A percentile compares a stretch with the other conserved stretches of the same genome.
Conservation (phyloP, 2,888 invertebrate species). For the Odontomyia ornata region DNA sequence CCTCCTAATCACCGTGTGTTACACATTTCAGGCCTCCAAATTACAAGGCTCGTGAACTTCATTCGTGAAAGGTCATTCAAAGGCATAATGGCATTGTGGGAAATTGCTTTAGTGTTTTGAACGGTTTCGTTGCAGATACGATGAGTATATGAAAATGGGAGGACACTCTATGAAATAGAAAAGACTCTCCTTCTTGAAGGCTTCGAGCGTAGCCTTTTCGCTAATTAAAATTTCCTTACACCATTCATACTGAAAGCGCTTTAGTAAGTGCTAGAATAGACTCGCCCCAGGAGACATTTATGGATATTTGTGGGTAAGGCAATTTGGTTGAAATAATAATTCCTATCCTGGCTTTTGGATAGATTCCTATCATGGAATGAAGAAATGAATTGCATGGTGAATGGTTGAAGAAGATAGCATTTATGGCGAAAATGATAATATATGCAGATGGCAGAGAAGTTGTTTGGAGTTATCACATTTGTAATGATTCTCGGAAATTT, state of each 20-base stretch:
- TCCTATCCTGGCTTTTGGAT: slow-evolving; percentile 3
- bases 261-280: not conserved
- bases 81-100: slow-evolving; percentile 5
- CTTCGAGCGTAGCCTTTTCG: not conserved
- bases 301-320: not conserved
- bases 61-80: not conserved
- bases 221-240: slow-evolving; percentile 31
- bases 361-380: not conserved
- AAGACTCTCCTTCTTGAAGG: not conserved
- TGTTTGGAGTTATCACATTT: too few relatives aligned
- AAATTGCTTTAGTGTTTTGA: slow-evolving; percentile 9
- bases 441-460: too few relatives aligned
- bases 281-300: not conserved
- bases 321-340: not conserved
- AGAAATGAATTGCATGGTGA: too few relatives aligned
- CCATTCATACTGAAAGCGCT: not conserved
- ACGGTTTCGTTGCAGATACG: not conserved
- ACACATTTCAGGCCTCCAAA: slow-evolving; percentile 39
- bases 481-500: too few relatives aligned
- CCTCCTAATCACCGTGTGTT: slow-evolving; percentile 1
- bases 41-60: slow-evolving; percentile 26
- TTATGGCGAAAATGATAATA: too few relatives aligned
- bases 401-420: too few relatives aligned
- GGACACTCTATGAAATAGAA: not conserved
- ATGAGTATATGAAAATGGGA: not conserved